Evolutionary conservation across 2,113 vertebrate species (phyloP).

Genomic region (Clinocottus analis): DNA sequence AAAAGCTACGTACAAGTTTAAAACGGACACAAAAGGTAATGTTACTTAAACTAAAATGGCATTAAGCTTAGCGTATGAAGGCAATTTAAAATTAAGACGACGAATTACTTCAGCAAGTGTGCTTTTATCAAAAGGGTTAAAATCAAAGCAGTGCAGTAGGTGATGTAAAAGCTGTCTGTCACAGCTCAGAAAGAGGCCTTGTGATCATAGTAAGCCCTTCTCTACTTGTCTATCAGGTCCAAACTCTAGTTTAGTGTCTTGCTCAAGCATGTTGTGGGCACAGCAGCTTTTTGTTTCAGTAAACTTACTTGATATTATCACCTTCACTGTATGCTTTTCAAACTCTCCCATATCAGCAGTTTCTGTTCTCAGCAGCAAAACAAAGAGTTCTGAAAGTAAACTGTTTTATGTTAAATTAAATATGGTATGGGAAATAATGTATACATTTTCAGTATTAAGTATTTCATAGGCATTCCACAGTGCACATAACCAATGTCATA

Average conservation of each 20-base stretch:
- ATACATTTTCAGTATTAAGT: background rate
- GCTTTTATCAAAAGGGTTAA: background rate
- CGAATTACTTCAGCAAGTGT: background rate
- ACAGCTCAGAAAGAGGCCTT: background rate
- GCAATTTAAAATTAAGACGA: background rate
- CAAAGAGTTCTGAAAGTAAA: background rate
- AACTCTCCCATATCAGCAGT: background rate
- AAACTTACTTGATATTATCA: background rate
- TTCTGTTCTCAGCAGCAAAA: background rate
- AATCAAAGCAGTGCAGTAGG: background rate
- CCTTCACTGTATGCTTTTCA: background rate
- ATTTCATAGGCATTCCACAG: background rate
- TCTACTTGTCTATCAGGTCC: background rate
- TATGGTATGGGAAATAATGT: background rate
- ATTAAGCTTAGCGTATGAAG: background rate
- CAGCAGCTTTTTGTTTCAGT: background rate
- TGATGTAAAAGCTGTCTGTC: background rate
- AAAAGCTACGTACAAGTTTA: background rate
- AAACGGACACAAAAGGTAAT: background rate
- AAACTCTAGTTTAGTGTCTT: background rate
- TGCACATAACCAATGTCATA: background rate
- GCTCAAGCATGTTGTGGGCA: background rate
- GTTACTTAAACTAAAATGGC: background rate
- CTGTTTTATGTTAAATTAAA: background rate
- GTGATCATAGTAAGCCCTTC: background rate